Percentiles rank a stretch among this genome's conserved stretches.
Evolutionary conservation across 2,797 vertebrate genomes (phyloP).

Genomic region (Heteromormyrus szaboi): DNA sequence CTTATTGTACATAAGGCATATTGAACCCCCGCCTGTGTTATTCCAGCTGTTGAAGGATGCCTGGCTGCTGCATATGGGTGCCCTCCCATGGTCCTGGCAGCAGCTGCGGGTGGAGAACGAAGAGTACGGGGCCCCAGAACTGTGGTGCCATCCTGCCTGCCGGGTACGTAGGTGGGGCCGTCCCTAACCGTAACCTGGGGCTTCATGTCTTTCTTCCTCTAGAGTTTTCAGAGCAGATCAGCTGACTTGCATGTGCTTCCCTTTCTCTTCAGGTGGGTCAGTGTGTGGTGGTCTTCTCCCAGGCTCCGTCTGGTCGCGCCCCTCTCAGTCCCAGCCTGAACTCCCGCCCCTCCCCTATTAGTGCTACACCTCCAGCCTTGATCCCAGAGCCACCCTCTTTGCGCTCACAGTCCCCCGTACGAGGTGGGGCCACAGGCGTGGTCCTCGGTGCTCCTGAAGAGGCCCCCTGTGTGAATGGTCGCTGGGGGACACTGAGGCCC

Average conservation of each 20-base stretch:
- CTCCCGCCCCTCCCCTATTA: conserved; percentile 95
- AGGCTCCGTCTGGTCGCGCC: conserved; percentile 89
- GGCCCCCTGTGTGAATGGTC: conserved; percentile 90
- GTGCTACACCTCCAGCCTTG: conserved; percentile 82
- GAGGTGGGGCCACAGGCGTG: conserved; percentile 58
- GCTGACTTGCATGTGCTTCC: neutral
- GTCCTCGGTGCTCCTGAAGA: conserved; percentile 74
- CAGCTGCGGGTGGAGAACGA: conserved; percentile 93
- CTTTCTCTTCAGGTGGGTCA: conserved; percentile 77
- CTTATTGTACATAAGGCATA: neutral
- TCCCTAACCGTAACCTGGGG: neutral
- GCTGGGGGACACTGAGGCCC: conserved; percentile 91
- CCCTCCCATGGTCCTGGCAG: conserved; percentile 83
- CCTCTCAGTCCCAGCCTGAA: conserved; percentile 95
- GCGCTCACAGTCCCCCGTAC: conserved; percentile 85
- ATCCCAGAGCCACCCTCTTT: conserved; percentile 77
- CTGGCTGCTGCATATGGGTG: conserved; percentile 87
- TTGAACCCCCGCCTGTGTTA: neutral
- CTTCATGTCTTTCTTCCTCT: neutral
- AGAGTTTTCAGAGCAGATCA: neutral
- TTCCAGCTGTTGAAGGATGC: conserved; percentile 89
- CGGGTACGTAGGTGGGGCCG: conserved; percentile 58
- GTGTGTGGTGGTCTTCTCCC: conserved; percentile 96
- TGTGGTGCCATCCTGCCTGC: conserved; percentile 97
- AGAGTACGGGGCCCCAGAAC: conserved; percentile 89